Evolutionary conservation across 92 coral and sea anemone species (phyloP).

Genomic region (Zoanthus sociatus): DNA sequence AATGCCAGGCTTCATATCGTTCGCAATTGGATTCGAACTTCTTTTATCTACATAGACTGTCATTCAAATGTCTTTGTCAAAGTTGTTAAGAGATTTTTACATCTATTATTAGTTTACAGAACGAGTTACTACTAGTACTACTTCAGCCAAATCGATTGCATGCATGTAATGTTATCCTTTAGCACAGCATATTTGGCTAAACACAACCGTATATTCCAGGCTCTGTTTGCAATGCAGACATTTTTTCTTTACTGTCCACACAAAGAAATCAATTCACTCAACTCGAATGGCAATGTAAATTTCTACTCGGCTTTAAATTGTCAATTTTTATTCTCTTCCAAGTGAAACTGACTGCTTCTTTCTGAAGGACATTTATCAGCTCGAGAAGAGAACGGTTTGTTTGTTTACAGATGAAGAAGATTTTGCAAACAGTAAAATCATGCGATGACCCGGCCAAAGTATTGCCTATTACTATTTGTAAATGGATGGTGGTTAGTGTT

Average conservation of each 20-base stretch:
- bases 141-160: neutral
- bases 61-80: constrained; percentile 3
- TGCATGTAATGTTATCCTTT: neutral
- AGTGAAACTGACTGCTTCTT: neutral
- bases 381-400: constrained; percentile 7
- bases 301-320: neutral
- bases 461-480: neutral
- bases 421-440: neutral
- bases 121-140: neutral
- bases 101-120: constrained; percentile 7
- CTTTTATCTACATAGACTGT: constrained; percentile 47
- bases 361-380: neutral
- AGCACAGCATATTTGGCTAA: neutral
- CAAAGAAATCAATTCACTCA: neutral
- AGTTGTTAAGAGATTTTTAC: neutral
- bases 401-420: constrained; percentile 20
- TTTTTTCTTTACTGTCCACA: neutral
- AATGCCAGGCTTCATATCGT: neutral
- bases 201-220: neutral
- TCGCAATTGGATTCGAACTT: constrained; percentile 28
- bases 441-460: neutral
- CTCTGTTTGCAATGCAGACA: neutral
- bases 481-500: neutral
- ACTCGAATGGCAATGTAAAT: neutral
- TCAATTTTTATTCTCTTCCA: neutral